phyloP scores from a whole-genome alignment of 2,888 invertebrate genomes.

The Pycnomerus fuliginosus region DNA sequence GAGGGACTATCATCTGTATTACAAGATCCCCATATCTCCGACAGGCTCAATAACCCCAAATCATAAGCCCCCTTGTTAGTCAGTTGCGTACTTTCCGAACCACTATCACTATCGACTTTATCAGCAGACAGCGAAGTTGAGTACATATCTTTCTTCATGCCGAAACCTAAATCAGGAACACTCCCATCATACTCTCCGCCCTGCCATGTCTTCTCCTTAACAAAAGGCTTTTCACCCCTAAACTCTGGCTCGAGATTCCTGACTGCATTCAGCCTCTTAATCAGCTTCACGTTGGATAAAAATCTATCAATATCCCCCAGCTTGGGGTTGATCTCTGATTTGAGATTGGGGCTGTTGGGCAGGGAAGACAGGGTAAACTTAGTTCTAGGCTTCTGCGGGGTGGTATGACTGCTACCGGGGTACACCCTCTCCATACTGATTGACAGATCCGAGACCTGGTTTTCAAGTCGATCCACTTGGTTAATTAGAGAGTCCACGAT shows the following conservation, averaged over 20 bases:
- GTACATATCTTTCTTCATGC: slow-evolving; percentile 40
- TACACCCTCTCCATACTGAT: no score
- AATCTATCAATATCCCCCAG: slow-evolving; percentile 46
- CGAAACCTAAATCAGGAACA: slow-evolving; percentile 48
- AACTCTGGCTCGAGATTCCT: slow-evolving; percentile 40
- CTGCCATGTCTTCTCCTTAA: slow-evolving; percentile 35
- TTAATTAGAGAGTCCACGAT: slow-evolving; percentile 65
- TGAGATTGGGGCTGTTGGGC: slow-evolving; percentile 41
- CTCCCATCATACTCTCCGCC: slow-evolving; percentile 46
- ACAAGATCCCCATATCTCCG: slow-evolving; percentile 60
- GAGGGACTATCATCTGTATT: slow-evolving; percentile 31
- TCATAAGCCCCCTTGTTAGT: slow-evolving; percentile 27
- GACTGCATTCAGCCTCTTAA: slow-evolving; percentile 37
- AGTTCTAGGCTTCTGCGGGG: slow-evolving; percentile 47
- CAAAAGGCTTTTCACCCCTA: slow-evolving; percentile 21
- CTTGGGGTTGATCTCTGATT: slow-evolving; percentile 15
- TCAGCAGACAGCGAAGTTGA: slow-evolving; percentile 1
- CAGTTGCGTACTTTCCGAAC: slow-evolving; percentile 39
- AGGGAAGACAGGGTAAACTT: slow-evolving; percentile 43
- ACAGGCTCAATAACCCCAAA: slow-evolving; percentile 56
- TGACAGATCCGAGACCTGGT: no score
- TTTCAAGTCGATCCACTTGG: slow-evolving; percentile 61
- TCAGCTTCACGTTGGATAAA: slow-evolving; percentile 46
- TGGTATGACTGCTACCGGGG: slow-evolving; percentile 48
- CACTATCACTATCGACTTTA: slow-evolving; percentile 22